Evolutionary conservation across 2,797 vertebrate species (phyloP).

Genomic region (Semaprochilodus insignis): DNA sequence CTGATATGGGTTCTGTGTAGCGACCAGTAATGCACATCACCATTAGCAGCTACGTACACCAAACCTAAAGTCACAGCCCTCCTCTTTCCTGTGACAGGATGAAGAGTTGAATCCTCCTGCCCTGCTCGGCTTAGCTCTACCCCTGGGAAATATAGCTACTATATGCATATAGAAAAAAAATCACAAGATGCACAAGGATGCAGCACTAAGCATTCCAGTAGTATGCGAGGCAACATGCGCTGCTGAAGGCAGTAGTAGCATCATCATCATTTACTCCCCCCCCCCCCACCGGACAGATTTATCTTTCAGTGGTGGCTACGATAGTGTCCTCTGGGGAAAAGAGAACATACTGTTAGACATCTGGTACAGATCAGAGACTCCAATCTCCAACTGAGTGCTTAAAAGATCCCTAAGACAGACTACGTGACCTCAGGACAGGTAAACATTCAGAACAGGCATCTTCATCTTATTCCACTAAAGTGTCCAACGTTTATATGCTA

Average conservation of each 20-base stretch:
- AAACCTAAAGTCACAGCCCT: conserved; percentile 15
- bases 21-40: neutral
- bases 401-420: neutral
- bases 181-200: conserved; percentile 58
- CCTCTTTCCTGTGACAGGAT: conserved; percentile 20
- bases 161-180: conserved; percentile 45
- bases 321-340: neutral
- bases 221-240: conserved; percentile 58
- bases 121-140: conserved; percentile 26
- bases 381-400: conserved; percentile 11
- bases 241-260: conserved; percentile 38
- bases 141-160: conserved; percentile 29
- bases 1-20: neutral
- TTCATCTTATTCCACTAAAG: conserved; percentile 43
- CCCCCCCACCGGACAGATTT: neutral
- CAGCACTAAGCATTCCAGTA: conserved; percentile 56
- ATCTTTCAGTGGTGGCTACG: neutral
- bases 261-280: neutral
- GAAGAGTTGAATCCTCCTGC: conserved; percentile 17
- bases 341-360: conserved; percentile 1
- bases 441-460: conserved; percentile 38
- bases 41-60: neutral
- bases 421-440: conserved; percentile 37
- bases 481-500: conserved; percentile 40
- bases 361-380: conserved; percentile 7